Conservation (phyloP, 2,888 invertebrate species). For the Argynnis bischoffii region DNA sequence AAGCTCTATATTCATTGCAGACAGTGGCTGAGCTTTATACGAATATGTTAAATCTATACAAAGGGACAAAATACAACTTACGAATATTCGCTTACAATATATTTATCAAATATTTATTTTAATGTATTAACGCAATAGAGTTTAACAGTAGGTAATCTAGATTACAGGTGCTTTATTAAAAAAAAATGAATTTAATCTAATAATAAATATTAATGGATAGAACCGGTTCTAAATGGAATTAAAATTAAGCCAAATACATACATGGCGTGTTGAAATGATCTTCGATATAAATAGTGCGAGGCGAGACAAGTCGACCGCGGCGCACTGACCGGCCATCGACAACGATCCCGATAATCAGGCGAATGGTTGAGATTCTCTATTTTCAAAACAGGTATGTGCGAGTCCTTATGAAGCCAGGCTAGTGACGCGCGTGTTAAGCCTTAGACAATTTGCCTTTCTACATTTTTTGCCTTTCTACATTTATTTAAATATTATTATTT, state of each 20-base stretch:
- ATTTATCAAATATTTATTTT: too few species aligned
- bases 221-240: constrained; percentile 80
- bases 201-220: constrained; percentile 44
- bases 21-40: too few species aligned
- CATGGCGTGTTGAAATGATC: constrained; percentile 75
- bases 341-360: constrained; percentile 77
- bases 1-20: too few species aligned
- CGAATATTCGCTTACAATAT: too few species aligned
- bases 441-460: not conserved
- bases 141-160: constrained; percentile 8
- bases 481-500: too few species aligned
- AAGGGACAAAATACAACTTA: too few species aligned
- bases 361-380: constrained; percentile 78
- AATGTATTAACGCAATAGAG: too few species aligned
- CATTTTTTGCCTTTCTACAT: too few species aligned
- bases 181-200: constrained; percentile 8
- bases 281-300: constrained; percentile 80
- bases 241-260: constrained; percentile 75
- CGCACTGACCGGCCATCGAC: constrained; percentile 79
- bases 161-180: constrained; percentile 7
- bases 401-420: constrained; percentile 50
- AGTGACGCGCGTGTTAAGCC: constrained; percentile 1
- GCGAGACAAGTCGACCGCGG: constrained; percentile 60
- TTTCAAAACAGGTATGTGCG: constrained; percentile 70
- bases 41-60: too few species aligned